Evolutionary conservation across 2,797 vertebrate genomes (phyloP).

Genomic region (Sardinella longiceps): DNA sequence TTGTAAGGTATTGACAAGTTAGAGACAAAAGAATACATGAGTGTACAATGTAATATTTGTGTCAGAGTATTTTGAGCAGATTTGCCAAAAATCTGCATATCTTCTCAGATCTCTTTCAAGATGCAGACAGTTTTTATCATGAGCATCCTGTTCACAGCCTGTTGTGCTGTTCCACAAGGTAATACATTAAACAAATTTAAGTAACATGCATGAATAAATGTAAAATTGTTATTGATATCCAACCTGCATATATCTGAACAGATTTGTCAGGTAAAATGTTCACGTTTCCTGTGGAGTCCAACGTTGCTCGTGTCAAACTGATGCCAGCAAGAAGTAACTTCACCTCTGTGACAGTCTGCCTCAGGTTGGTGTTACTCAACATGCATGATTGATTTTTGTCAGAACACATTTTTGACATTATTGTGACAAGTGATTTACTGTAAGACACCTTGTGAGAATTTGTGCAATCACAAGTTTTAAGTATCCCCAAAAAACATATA

Average conservation of each 20-base stretch:
- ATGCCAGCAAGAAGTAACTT: constrained; percentile 23
- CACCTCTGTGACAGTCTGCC: constrained; percentile 17
- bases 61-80: too few relatives aligned
- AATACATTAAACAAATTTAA: neutral
- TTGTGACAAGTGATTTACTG: too few relatives aligned
- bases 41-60: too few relatives aligned
- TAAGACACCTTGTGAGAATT: too few relatives aligned
- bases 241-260: neutral
- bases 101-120: neutral
- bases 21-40: too few relatives aligned
- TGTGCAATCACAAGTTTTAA: too few relatives aligned
- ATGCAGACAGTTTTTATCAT: neutral
- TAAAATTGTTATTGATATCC: neutral
- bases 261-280: constrained; percentile 42
- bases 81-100: too few relatives aligned
- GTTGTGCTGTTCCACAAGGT: constrained; percentile 9
- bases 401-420: too few relatives aligned
- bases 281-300: constrained; percentile 32
- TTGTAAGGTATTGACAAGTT: too few relatives aligned
- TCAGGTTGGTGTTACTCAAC: constrained; percentile 28
- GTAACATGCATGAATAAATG: too few relatives aligned
- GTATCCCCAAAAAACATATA: too few relatives aligned
- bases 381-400: too few relatives aligned
- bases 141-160: neutral
- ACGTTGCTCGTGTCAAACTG: constrained; percentile 26